Evolutionary conservation across 2,797 vertebrate species (phyloP).

Genomic region (Momotus momota): DNA sequence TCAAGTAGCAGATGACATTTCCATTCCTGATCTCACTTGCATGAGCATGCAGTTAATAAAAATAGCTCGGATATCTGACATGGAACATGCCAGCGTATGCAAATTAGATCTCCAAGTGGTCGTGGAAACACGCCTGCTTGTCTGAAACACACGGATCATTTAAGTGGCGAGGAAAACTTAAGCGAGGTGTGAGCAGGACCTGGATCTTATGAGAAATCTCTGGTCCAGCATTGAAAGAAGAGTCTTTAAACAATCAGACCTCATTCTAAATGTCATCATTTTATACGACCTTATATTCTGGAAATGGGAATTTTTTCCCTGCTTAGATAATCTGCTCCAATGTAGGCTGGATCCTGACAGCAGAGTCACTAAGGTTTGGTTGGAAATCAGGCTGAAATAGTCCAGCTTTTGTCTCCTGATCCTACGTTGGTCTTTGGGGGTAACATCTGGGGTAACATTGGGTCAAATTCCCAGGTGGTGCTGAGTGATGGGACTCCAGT

Average conservation of each 20-base stretch:
- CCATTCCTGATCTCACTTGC: neutral
- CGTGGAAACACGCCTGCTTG: neutral
- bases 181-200: neutral
- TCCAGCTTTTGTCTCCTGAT: neutral
- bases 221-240: neutral
- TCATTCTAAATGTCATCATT: neutral
- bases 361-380: neutral
- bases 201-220: neutral
- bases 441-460: neutral
- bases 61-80: neutral
- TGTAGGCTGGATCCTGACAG: neutral
- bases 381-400: neutral
- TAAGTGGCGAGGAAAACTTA: neutral
- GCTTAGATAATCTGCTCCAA: neutral
- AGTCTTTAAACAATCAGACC: neutral
- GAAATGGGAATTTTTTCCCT: neutral
- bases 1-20: conserved; percentile 19
- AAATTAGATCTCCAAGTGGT: neutral
- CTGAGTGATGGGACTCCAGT: neutral
- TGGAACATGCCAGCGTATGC: neutral
- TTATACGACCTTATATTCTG: neutral
- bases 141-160: neutral
- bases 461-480: neutral
- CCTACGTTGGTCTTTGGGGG: neutral
- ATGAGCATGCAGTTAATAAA: neutral